phyloP scores from a whole-genome alignment of 2,113 vertebrate species.

The Saccopteryx bilineata region DNA sequence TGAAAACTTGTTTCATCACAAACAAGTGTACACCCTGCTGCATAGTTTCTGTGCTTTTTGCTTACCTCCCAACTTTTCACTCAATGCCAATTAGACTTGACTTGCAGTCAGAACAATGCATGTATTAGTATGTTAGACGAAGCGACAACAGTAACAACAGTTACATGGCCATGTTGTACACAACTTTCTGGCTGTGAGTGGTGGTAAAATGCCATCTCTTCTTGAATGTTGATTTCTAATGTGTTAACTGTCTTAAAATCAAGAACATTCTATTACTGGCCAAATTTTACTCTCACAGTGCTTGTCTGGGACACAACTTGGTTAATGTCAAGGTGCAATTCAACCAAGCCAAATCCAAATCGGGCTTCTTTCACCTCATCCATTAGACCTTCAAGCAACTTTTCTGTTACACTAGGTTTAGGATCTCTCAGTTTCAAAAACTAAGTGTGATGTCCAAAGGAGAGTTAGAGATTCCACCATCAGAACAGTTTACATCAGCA shows the following conservation, averaged over 20 bases:
- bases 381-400: neutral
- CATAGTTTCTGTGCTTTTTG: neutral
- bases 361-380: neutral
- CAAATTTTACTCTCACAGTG: neutral
- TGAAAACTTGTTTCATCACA: neutral
- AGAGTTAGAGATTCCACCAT: neutral
- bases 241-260: neutral
- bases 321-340: conserved; percentile 12
- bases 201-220: neutral
- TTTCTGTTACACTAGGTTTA: neutral
- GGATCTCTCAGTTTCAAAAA: neutral
- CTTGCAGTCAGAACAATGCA: neutral
- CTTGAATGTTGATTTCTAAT: conserved; percentile 14
- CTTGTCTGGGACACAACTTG: neutral
- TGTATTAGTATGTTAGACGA: neutral
- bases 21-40: neutral
- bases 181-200: neutral
- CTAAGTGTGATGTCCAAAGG: neutral
- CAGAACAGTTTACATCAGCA: neutral
- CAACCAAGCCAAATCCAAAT: neutral
- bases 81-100: neutral
- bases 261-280: neutral
- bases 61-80: neutral
- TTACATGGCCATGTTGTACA: neutral
- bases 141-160: neutral